A percentile compares a stretch with the other conserved stretches of the same genome.
Evolutionary conservation across 1,140 invertebrate species (phyloP).

Genomic region (Nilaparvata lugens): DNA sequence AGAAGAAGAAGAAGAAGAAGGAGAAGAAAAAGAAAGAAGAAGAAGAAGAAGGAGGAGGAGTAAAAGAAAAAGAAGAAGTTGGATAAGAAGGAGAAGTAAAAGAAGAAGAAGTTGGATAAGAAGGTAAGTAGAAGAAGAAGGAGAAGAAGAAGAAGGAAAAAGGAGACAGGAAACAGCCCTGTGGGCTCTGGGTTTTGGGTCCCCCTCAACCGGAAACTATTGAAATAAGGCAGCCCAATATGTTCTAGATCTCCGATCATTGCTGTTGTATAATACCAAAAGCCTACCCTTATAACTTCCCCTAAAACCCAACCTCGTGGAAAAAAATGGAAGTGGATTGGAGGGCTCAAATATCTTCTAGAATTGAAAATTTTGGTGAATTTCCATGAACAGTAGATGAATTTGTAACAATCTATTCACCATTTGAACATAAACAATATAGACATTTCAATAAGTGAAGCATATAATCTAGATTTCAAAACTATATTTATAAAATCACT

Average conservation of each 20-base stretch:
- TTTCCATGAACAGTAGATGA: too few species aligned
- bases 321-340: background rate
- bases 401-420: too few species aligned
- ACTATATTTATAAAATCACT: too few species aligned
- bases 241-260: background rate
- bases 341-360: too few species aligned
- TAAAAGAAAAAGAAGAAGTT: slow-evolving; percentile 7
- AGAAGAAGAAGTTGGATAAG: background rate
- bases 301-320: too few species aligned
- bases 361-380: too few species aligned
- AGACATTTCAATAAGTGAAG: too few species aligned
- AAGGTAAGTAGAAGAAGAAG: background rate
- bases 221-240: background rate
- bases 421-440: too few species aligned
- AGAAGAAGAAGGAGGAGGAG: too few species aligned
- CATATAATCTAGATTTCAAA: too few species aligned
- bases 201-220: background rate
- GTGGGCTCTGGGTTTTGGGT: background rate
- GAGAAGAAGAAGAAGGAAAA: background rate
- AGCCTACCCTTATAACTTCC: too few species aligned
- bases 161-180: background rate
- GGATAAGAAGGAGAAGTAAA: background rate
- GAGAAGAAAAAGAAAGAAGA: too few species aligned
- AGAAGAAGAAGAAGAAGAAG: slow-evolving; percentile 1
- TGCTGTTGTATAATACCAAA: background rate